Evolutionary conservation across 2,888 invertebrate genomes (phyloP), one percentile per base, ranked within the genome.

Genomic region (Phyllotreta striolata): DNA sequence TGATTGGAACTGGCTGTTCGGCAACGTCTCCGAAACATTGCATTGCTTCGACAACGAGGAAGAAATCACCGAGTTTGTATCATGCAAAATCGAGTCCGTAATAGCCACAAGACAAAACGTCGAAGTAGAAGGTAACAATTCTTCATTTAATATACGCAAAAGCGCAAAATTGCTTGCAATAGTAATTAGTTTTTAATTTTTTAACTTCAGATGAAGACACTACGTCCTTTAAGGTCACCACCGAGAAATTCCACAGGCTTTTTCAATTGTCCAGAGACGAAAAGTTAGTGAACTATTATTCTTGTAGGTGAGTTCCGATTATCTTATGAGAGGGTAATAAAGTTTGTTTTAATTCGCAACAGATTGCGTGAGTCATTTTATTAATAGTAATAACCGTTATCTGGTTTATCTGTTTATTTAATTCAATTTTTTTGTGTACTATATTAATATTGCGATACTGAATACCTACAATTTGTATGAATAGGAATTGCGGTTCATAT

Each of bases 71-170:
- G 94, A 95, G 72, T 98, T 96, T 86, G 96, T 98, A 0, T 89
- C 89, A 72, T 96, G 96, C 78, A 98, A 98, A 87, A 93, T 98
- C 69, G 93, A 96, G 80, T 96, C 96, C n/a, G 85, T 98, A 58
- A 89, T 95, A 72, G 94, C 94, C 12, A 93, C 91, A 24, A 88
- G 86, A 62, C 88, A 89, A 69, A 86, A 84, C 76, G 83, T 85
- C 57, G 83, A 84, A 70, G 78, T 81, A 47, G 87, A 87, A 74
- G 86, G 86, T 85, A 78, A 61, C 62, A 40, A 14, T 10, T 43
- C 35, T 51, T 10, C 40, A 13, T 54, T 40, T 54, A 54, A 62
- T 54, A 55, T 46, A 0, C 7, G 40, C 6, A 44, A 13, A 8
- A 51, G 63, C 41, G 9, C 9, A n/a, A 9, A 41, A 10, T n/a